Evolutionary conservation across 2,797 vertebrate species (phyloP).

Genomic region (Enteromius paludinosus): DNA sequence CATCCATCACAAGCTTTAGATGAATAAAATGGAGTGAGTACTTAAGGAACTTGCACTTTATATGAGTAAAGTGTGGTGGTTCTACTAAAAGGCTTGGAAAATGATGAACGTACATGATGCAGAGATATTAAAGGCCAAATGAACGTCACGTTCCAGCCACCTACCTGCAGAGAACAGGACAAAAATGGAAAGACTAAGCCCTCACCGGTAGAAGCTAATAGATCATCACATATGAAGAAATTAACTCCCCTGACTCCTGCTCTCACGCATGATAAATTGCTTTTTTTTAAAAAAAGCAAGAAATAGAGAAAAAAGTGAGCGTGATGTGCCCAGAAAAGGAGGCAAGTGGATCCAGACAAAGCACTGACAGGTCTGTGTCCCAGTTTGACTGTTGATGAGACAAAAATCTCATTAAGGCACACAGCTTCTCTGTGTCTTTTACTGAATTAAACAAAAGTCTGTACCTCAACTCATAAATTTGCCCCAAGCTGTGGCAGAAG

Average conservation of each 20-base stretch:
- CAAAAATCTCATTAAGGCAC: conserved; percentile 61
- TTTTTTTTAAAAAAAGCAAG: conserved; percentile 46
- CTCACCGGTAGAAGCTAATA: conserved; percentile 74
- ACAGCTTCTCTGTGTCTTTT: conserved; percentile 1
- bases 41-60: conserved; percentile 32
- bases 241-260: conserved; percentile 73
- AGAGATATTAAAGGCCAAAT: conserved; percentile 10
- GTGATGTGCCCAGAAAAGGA: conserved; percentile 70
- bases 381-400: conserved; percentile 78
- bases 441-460: conserved; percentile 16
- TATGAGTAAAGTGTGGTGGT: background rate
- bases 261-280: conserved; percentile 77
- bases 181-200: conserved; percentile 48
- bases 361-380: conserved; percentile 50
- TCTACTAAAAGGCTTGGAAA: conserved; percentile 10
- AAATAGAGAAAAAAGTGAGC: conserved; percentile 15
- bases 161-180: background rate
- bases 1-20: conserved; percentile 21
- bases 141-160: background rate
- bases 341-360: conserved; percentile 69
- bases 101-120: background rate
- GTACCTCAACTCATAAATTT: background rate
- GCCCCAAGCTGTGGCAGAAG: background rate
- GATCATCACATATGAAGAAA: conserved; percentile 79
- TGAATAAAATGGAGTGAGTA: conserved; percentile 29